Evolutionary conservation across 30 jellyfish, hydroid and myxozoan genomes (phyloP), one percentile per base, ranked within the genome.

Genomic region (Clytia hemisphaerica): DNA sequence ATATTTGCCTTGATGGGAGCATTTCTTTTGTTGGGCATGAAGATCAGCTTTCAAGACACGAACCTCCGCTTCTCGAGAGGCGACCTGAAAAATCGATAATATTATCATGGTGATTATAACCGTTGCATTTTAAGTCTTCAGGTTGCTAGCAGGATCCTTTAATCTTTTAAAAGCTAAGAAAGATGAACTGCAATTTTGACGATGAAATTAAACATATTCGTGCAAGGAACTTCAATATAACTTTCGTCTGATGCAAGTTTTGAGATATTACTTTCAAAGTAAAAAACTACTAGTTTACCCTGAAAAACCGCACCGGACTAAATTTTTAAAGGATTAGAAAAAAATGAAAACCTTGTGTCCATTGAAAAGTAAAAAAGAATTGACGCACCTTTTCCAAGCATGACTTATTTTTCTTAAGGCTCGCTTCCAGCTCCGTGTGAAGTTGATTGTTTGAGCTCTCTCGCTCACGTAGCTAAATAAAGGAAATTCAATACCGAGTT

Each of bases 21-120:
- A 70, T 18, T 86, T 86, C 53, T 82, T 78, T 38, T 68, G 73
- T 25, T 84, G 73, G 6, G 94, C 93, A 45, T 86, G 94, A 63
- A 73, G 27, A 61, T 86, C 96, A 24, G 94, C 91, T 44, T 73
- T 77, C 27, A 74, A 45, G n/a, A 86, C 94, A 31, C 94, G 79
- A 2, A 86, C 75, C 27, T 86, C 93, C 37, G 92, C 96, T 35
- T 86, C 96, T 36, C 79, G 78, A 24, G 94, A 25, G 10, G 96
- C 86, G 37, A 73, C 54, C 96, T 86, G 76, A 0, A 46, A 76
- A 15, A 32, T 19, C 10, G 35, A n/a, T 12, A n/a, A n/a, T 40
- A 10, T 40, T 40, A 10, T 40, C n/a, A 9, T 40, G 10, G 53
- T n/a, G 53, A 10, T 40, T 40, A 9, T 40, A n/a, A 40, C n/a